Evolutionary conservation across 2,113 vertebrate genomes (phyloP), one percentile per base, ranked within the genome.

Genomic region (Phasianus colchicus): DNA sequence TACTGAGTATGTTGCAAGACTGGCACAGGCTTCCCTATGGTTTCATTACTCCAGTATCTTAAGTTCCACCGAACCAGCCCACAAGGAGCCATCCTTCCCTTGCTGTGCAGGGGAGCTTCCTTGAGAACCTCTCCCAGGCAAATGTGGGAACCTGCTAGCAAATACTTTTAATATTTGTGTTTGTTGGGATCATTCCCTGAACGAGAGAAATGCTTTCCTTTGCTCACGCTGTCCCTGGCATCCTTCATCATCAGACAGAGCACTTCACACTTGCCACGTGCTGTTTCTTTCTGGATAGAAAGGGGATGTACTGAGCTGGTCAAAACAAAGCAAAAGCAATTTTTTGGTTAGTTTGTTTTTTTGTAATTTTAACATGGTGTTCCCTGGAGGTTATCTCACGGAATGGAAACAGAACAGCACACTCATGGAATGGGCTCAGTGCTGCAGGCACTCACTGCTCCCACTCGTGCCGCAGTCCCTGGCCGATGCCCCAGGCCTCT

Each of bases 121-220:
- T 70, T 18, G 55, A 77, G 47, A n/a, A 38, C 45, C 80, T 70
- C 83, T 70, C 63, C 45, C 38, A 50, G 84, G 81, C 74, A 84
- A 75, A 86, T 34, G 65, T 85, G 48, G 13, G 71, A 84, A 83
- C 72, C 84, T 83, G 32, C 72, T 8, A 43, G 55, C 77, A 89
- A 64, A 77, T 63, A 50, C 78, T 89, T 40, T 65, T 86, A 86
- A 77, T 22, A 13, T 89, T 83, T 95, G 87, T 84, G 93, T 67
- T 81, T 86, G 90, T 88, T 90, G 91, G 86, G 90, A 83, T 92
- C 66, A 92, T 54, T 78, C 83, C 78, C 54, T 50, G 52, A 85
- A 86, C 48, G 34, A 74, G 69, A 10, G 2, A 79, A 63, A 70
- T 88, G 83, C 78, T 86, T 48, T 54, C 58, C 19, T 13, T n/a